These are phyloP conservation scores for Agelastica alni DNA, from an alignment of 2,888 invertebrate genomes.

Conservation along the genomic window DNA sequence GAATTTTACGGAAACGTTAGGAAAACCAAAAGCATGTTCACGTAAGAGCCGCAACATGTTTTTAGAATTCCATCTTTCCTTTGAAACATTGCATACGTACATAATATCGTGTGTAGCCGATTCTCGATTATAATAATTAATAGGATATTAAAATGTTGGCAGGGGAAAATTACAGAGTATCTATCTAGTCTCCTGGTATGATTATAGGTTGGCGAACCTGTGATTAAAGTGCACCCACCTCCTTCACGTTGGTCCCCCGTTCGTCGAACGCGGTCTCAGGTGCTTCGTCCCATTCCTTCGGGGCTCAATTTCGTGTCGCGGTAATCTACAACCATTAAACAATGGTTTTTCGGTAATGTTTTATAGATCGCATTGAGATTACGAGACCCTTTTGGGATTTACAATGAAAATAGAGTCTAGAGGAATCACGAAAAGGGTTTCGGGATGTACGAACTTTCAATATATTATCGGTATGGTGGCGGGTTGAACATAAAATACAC, in stretches of 20 bases:
- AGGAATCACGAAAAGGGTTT: no score
- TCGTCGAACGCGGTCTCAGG: constrained; percentile 32
- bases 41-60: no score
- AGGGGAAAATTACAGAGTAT: constrained; percentile 38
- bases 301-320: constrained; percentile 31
- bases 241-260: constrained; percentile 10
- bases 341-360: constrained; percentile 33
- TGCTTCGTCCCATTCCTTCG: constrained; percentile 28
- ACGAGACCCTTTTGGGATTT: constrained; percentile 16
- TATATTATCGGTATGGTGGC: no score
- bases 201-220: constrained; percentile 38
- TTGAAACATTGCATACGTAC: no score
- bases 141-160: constrained; percentile 39
- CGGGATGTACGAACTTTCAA: no score
- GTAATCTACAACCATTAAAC: constrained; percentile 26
- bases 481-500: no score
- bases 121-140: constrained; percentile 42
- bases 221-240: constrained; percentile 39
- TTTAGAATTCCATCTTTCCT: no score
- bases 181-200: constrained; percentile 33
- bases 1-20: no score
- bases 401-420: constrained; percentile 7
- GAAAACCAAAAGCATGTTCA: no score
- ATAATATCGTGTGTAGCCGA: constrained; percentile 36
- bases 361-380: constrained; percentile 31